These are phyloP conservation scores for Penaeus chinensis DNA, from an alignment of 1,140 invertebrate species.

Conservation along the genomic window DNA sequence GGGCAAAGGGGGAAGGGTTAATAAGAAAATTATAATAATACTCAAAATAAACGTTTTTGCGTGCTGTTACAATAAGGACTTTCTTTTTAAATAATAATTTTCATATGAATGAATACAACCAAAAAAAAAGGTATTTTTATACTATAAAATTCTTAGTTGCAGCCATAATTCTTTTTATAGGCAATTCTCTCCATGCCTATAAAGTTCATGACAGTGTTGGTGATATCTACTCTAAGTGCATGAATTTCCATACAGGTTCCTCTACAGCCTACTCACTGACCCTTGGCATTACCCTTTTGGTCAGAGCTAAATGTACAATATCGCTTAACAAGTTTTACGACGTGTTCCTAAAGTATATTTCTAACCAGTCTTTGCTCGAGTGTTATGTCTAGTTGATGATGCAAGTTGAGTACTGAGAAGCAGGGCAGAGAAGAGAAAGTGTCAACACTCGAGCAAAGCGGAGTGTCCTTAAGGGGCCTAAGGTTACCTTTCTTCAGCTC, in stretches of 20 bases:
- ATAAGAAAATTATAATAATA: too few species aligned
- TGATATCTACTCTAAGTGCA: conserved; percentile 31
- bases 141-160: too few species aligned
- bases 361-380: conserved; percentile 49
- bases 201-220: neutral
- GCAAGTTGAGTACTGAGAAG: neutral
- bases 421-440: neutral
- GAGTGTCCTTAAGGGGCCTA: conserved; percentile 18
- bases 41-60: too few species aligned
- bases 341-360: conserved; percentile 11
- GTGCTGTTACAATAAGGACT: too few species aligned
- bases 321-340: conserved; percentile 38
- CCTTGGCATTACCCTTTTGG: conserved; percentile 31
- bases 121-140: too few species aligned
- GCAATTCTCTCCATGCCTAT: too few species aligned
- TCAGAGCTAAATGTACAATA: conserved; percentile 57
- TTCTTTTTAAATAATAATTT: too few species aligned
- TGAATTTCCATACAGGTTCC: conserved; percentile 24
- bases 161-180: too few species aligned
- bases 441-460: conserved; percentile 57
- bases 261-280: conserved; percentile 39
- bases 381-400: conserved; percentile 19
- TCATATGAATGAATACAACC: too few species aligned
- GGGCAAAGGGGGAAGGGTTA: too few species aligned
- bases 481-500: conserved; percentile 59